phyloP scores from a whole-genome alignment of 1,140 invertebrate genomes.

The Hypothenemus hampei region DNA sequence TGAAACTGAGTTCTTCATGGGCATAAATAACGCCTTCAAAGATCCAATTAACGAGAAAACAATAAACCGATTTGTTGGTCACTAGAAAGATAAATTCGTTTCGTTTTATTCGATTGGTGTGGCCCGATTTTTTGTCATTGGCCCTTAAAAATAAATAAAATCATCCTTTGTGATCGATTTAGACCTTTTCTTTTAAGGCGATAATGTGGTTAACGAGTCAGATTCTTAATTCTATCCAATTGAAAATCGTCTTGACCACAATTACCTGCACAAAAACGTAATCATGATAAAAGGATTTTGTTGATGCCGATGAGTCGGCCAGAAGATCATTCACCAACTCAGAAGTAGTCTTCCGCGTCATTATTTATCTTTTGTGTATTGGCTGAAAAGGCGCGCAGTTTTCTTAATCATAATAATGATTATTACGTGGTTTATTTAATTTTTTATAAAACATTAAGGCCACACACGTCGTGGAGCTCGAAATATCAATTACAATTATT shows the following conservation, averaged over 20 bases:
- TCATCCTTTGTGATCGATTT: constrained; percentile 7
- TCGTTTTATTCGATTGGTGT: constrained; percentile 16
- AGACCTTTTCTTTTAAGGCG: constrained; percentile 17
- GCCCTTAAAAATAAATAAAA: constrained; percentile 15
- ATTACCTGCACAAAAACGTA: constrained; percentile 19
- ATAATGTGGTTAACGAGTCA: constrained; percentile 21
- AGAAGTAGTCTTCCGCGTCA: too few relatives aligned
- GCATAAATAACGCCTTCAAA: constrained; percentile 18
- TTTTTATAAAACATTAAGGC: too few relatives aligned
- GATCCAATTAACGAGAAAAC: constrained; percentile 17
- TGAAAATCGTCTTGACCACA: constrained; percentile 17
- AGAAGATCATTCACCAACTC: too few relatives aligned
- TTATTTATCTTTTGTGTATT: too few relatives aligned
- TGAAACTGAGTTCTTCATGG: constrained; percentile 1
- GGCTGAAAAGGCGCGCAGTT: too few relatives aligned
- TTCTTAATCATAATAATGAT: too few relatives aligned
- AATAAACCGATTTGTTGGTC: constrained; percentile 2
- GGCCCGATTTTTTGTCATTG: not conserved
- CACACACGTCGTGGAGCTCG: too few relatives aligned
- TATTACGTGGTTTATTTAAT: too few relatives aligned
- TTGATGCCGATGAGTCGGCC: not conserved
- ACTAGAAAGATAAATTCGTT: too few relatives aligned
- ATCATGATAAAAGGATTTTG: constrained; percentile 4
- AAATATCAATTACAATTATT: constrained; percentile 23
- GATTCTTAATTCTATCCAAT: not conserved